Evolutionary conservation across 1,140 invertebrate species (phyloP), one percentile per base, ranked within the genome.

Genomic region (Heliothis virescens): DNA sequence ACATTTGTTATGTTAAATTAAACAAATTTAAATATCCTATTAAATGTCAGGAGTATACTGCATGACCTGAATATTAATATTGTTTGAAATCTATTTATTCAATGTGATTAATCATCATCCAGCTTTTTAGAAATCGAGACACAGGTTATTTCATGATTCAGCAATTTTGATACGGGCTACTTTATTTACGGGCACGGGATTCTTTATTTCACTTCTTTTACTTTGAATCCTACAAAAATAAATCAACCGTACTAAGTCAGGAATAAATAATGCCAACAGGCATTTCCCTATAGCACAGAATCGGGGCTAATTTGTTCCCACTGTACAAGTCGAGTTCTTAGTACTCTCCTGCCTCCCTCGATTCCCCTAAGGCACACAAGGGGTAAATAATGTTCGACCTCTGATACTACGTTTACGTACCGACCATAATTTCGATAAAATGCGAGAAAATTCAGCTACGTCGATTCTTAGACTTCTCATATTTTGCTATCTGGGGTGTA

Each of bases 341-440:
- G 52, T 29, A 18, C n/a, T 18, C 29, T 53, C 52, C n/a, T 57
- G 53, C 47, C 55, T 34, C 47, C 52, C 47, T 18, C 41, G 11
- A 12, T 34, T 12, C 29, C 52, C 26, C 21, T 3, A 18, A 50
- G 67, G 50, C 15, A n/a, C 48, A 29, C 21, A 26, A 71, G 69
- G 63, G 47, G 63, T 67, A 72, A 72, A n/a, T 72, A 72, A 72
- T 57, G 69, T 72, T 26, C 52, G 69, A 72, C n/a, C 26, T 57
- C 53, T 53, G 67, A 72, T 57, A 72, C 52, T 72, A 57, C 12
- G 55, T 71, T 21, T 57, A 11, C 69, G 9, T 11, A 5, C 52
- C 15, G 9, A 53, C 15, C 21, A 52, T 71, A 50, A 71, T 26
- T 52, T 52, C 12, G 18, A 47, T 71, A 26, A 52, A 21, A 9